Base-by-base conservation (phyloP, 2,797 vertebrate genomes). In the Silurus lanzhouensis region DNA sequence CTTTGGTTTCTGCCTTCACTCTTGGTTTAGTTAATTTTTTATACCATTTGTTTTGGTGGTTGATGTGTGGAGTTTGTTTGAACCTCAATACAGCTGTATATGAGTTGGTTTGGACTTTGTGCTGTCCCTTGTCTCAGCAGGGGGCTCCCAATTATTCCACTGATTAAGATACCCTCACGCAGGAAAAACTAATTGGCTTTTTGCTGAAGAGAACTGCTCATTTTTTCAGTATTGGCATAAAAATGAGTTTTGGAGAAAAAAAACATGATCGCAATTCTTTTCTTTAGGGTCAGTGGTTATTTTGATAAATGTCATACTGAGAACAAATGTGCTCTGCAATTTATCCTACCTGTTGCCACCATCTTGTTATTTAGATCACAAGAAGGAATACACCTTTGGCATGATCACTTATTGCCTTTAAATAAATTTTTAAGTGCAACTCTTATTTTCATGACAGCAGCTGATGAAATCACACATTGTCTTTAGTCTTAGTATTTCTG, bases 91-190 rank as follows among this genome's bases (percentile, higher is more conserved):
- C 87, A 89, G 76, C 79, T 87, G 87, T 80, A 83, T 84, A 64
- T 83, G 76, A 88, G 85, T 87, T 90, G 87, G 82, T 84, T 88
- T 89, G 86, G 85, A 88, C 88, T 78, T 84, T 85, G 81, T 85
- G 81, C 84, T 90, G 86, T 89, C 85, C 90, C 81, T 88, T 90
- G 84, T 89, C 94, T 91, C 95, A 95, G 95, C 93, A 90, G 95
- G 95, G 95, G 94, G 93, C 92, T 93, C 91, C 94, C 94, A 95
- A 96, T 95, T 96, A 95, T 94, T 93, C 93, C 91, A 92, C 93
- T 96, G 95, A 96, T 96, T 95, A 96, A 95, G 95, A 95, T 92
- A 91, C 92, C 91, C 92, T 90, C 92, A 92, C 90, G 92, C 90
- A 89, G 91, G 94, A 92, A 92, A 93, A 88, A 87, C 86, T 90